Conservation (phyloP, 2,888 invertebrate genomes). For the Lepidocyrtinus sp. region DNA sequence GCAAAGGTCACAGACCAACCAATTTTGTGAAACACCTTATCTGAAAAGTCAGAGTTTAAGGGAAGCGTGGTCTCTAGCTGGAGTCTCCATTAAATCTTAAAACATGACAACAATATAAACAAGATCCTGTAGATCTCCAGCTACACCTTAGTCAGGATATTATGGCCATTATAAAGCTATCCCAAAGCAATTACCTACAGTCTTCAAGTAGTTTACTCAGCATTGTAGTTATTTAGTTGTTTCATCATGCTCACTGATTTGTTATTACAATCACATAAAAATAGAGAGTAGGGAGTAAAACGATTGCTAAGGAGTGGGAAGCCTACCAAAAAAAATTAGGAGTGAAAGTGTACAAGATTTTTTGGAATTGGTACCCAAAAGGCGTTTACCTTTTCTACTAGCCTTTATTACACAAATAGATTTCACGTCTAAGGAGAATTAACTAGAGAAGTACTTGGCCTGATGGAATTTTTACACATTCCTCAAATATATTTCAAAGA, state of each 20-base stretch:
- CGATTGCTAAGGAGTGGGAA: constrained; percentile 18
- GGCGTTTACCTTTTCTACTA: background rate
- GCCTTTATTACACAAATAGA: constrained; percentile 7
- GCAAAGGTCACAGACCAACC: too few relatives aligned
- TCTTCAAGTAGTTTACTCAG: too few relatives aligned
- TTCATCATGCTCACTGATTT: background rate
- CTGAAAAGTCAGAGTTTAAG: too few relatives aligned
- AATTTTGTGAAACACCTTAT: too few relatives aligned
- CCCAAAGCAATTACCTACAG: too few relatives aligned
- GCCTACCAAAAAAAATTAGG: constrained; percentile 1
- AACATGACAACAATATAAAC: constrained; percentile 4
- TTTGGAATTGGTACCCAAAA: background rate
- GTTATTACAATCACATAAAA: constrained; percentile 15
- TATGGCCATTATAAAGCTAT: too few relatives aligned
- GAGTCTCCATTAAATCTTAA: too few relatives aligned
- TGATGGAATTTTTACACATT: background rate
- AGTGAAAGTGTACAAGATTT: background rate
- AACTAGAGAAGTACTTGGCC: background rate
- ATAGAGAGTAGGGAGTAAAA: background rate
- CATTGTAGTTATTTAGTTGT: background rate
- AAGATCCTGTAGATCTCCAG: background rate
- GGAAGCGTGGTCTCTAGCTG: too few relatives aligned
- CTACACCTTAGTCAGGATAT: too few relatives aligned
- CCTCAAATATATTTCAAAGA: constrained; percentile 32
- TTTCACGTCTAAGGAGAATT: background rate